A percentile compares a stretch with the other conserved stretches of the same genome.
These are phyloP conservation scores for Trichomalopsis sarcophagae DNA, from an alignment of 1,140 invertebrate genomes.

Conservation along the genomic window DNA sequence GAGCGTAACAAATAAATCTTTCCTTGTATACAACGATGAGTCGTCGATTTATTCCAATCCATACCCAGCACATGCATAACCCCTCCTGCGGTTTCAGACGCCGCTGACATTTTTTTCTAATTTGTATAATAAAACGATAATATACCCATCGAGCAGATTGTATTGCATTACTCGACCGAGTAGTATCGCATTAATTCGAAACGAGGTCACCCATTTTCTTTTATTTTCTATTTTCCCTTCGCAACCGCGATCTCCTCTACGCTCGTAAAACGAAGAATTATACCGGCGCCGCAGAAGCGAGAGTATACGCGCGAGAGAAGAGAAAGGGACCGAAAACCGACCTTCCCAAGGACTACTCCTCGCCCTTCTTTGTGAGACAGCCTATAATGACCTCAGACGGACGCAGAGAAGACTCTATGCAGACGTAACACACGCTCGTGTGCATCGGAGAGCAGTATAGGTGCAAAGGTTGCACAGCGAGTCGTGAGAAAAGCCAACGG, in stretches of 20 bases:
- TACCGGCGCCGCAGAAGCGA: no score
- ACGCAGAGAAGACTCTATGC: not conserved
- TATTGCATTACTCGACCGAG: not conserved
- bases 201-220: not conserved
- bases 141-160: not conserved
- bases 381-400: not conserved
- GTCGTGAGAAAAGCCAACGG: not conserved
- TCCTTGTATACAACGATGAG: not conserved
- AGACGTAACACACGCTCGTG: not conserved
- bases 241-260: not conserved
- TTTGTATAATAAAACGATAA: not conserved
- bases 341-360: slow-evolving; percentile 11
- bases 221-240: not conserved
- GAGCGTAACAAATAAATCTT: slow-evolving; percentile 34
- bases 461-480: not conserved
- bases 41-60: no score
- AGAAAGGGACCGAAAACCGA: slow-evolving; percentile 28
- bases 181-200: not conserved
- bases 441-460: not conserved
- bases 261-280: not conserved
- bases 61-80: no score
- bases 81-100: not conserved
- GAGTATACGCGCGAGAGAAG: not conserved
- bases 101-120: not conserved
- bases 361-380: not conserved